Conservation (phyloP, 2,888 invertebrate genomes). For the Mythimna ferrago region DNA sequence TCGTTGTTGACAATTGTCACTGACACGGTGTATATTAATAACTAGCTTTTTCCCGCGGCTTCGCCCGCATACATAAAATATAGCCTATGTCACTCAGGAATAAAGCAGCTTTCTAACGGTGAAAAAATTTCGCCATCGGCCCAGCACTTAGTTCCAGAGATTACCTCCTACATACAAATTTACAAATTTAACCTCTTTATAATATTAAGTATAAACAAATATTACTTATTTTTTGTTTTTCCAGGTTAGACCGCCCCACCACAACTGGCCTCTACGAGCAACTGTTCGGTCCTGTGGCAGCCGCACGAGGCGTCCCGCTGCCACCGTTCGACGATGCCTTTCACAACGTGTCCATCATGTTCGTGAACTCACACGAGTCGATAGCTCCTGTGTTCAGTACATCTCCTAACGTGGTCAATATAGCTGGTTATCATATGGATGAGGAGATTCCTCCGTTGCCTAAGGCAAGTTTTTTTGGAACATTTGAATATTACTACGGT, state of each 20-base stretch:
- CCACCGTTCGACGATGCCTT: constrained; percentile 67
- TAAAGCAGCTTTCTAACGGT: too few relatives aligned
- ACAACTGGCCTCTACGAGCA: constrained; percentile 60
- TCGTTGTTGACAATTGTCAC: too few relatives aligned
- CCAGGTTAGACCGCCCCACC: background rate
- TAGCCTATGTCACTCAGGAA: too few relatives aligned
- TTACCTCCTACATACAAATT: too few relatives aligned
- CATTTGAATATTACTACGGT: too few relatives aligned
- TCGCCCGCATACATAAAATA: too few relatives aligned
- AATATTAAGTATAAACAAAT: too few relatives aligned
- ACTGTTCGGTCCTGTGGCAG: constrained; percentile 69
- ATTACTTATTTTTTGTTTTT: background rate
- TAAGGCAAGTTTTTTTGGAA: constrained; percentile 67
- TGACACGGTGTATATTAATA: too few relatives aligned
- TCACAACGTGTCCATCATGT: constrained; percentile 73
- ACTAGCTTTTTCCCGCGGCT: too few relatives aligned
- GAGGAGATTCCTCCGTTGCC: constrained; percentile 72
- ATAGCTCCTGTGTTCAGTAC: constrained; percentile 66
- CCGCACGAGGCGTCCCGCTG: constrained; percentile 67
- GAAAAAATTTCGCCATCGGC: too few relatives aligned
- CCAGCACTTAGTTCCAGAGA: too few relatives aligned
- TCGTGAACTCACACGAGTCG: constrained; percentile 77
- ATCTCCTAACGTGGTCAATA: constrained; percentile 76
- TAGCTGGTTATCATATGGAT: constrained; percentile 79
- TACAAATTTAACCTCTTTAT: too few relatives aligned